Evolutionary conservation across 2,888 invertebrate species (phyloP), one percentile per base, ranked within the genome.

Genomic region (Dione vanillae): DNA sequence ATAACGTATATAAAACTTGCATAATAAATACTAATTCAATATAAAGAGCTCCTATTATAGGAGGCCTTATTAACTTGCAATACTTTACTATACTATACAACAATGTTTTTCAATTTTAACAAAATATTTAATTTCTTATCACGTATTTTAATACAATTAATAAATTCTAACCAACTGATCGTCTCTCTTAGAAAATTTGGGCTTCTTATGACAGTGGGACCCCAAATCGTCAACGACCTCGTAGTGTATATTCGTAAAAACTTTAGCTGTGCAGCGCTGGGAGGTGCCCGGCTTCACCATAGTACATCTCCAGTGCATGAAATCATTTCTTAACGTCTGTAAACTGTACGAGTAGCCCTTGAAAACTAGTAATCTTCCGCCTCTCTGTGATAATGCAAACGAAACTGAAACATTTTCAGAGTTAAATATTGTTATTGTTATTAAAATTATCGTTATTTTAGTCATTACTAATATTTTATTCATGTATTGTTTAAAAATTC

Each of bases 301-400:
- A n/a, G 86, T 84, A 68, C 89, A 89, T 45, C 82, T 81, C 89
- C 89, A 89, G 1, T 83, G 82, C 0, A 77, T 74, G 10, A 82
- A 70, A 6, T 82, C 79, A 51, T 83, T 66, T 65, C 76, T 82
- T 43, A 65, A 73, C 58, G 74, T 80, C 66, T 78, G 79, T 14
- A 81, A 74, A 64, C 83, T 84, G 78, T 85, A 89, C 1, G 84
- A 83, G 74, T 84, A 87, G 11, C 88, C 85, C 19, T 83, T 75
- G 82, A 77, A 86, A 70, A 89, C 73, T 7, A 89, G 80, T 20
- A 88, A 83, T 10, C 79, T 80, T 0, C 85, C 84, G 0, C 88
- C 88, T 77, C 88, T 82, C 76, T 87, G 88, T 14, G 88, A 88
- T 74, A 78, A 75, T 41, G 83, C 85, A 78, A 88, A 88, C 2